Conservation (phyloP, 2,113 vertebrate genomes). For the Raphicerus campestris region DNA sequence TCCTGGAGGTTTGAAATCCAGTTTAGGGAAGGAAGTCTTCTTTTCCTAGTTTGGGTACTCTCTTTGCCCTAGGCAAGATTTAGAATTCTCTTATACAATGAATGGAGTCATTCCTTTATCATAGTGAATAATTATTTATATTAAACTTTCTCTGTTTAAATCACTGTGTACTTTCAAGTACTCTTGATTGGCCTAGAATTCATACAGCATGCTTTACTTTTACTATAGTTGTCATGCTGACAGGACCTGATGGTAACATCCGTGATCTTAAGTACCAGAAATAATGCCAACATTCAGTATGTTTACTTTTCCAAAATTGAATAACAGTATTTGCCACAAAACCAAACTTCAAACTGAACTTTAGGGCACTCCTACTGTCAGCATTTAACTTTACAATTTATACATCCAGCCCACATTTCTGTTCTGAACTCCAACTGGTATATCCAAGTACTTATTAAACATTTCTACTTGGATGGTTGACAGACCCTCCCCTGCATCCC, state of each 20-base stretch:
- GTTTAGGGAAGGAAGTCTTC: not conserved
- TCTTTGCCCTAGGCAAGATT: not conserved
- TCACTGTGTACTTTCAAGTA: not conserved
- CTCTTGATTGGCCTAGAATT: not conserved
- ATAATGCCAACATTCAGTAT: not conserved
- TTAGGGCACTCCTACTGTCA: not conserved
- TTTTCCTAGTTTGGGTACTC: not conserved
- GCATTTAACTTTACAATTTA: not conserved
- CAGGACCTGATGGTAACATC: not conserved
- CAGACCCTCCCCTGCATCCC: not conserved
- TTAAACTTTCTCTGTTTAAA: not conserved
- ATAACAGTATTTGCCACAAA: not conserved
- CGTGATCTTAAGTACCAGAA: not conserved
- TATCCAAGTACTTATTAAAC: not conserved
- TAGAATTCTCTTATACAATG: not conserved
- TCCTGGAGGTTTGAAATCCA: not conserved
- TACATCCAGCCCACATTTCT: not conserved
- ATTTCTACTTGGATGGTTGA: not conserved
- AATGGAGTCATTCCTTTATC: not conserved
- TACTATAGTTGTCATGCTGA: not conserved
- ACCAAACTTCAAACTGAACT: not conserved
- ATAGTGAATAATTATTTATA: not conserved
- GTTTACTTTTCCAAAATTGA: not conserved
- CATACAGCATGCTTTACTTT: not conserved
- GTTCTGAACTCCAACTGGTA: not conserved